Conservation (phyloP, 1,140 invertebrate genomes). For the Dufourea novaeangliae region DNA sequence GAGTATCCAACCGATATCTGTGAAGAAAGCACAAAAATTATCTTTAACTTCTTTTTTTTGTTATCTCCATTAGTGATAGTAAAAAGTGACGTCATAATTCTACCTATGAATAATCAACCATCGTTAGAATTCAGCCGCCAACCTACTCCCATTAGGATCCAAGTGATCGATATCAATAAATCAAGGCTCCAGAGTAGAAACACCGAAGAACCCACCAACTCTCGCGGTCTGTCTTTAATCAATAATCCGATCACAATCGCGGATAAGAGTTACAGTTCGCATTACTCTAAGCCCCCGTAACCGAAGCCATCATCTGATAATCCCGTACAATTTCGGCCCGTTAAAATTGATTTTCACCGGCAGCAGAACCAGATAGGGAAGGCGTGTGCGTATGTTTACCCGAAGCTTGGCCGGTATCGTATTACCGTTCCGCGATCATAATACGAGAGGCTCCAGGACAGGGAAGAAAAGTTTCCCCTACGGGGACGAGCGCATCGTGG, state of each 20-base stretch:
- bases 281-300: neutral
- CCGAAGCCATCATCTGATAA: conserved; percentile 18
- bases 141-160: too few species aligned
- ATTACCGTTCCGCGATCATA: conserved; percentile 55
- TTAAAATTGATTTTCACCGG: conserved; percentile 28
- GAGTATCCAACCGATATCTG: too few species aligned
- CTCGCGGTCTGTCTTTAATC: neutral
- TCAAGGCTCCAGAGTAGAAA: neutral
- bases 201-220: neutral
- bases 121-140: too few species aligned
- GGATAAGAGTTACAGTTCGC: conserved; percentile 1
- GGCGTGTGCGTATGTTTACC: conserved; percentile 53
- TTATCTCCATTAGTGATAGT: too few species aligned
- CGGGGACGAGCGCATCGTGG: conserved; percentile 12
- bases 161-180: neutral
- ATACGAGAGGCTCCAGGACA: conserved; percentile 40
- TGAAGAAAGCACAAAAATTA: too few species aligned
- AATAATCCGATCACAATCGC: neutral
- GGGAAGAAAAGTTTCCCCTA: conserved; percentile 32
- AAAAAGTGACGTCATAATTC: too few species aligned
- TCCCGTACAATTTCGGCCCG: conserved; percentile 24
- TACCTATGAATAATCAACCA: too few species aligned
- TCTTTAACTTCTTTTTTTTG: too few species aligned
- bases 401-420: conserved; percentile 46
- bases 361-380: neutral